Evolutionary conservation across 1,140 invertebrate genomes (phyloP), one percentile per base, ranked within the genome.

Genomic region (Camponotus pennsylvanicus): DNA sequence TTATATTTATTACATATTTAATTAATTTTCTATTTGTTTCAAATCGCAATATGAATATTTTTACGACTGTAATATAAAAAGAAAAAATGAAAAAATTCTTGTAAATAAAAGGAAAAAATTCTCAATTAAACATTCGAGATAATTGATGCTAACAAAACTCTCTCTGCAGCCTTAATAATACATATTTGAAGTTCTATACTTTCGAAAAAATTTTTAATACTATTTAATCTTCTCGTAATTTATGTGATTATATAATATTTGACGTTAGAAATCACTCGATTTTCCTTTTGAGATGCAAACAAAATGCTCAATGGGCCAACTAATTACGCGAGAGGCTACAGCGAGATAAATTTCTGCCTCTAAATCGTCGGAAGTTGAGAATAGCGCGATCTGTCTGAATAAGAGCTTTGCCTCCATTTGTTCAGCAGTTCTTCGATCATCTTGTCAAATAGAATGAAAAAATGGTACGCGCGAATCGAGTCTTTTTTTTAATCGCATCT

Each of bases 361-460:
- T 34, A 40, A 71, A 18, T 34, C 52, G 27, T 27, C 37, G 40
- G 27, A 82, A 71, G 40, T 52, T 13, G 52, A 57, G 78, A 71
- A 61, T 73, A 82, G 73, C 59, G 40, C 67, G 52, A 73, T 82
- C 37, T 32, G 66, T 40, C 67, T 7, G 27, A 61, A 61, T 57
- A 49, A 55, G 77, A 37, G 49, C 27, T 15, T 42, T 13, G 63
- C 49, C 21, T 37, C 7, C 21, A n/a, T 55, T 79, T 9, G 61
- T 71, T 73, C 37, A 37, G 21, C 67, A 52, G 42, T 79, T 79
- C 63, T 57, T 79, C 77, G 55, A 42, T 79, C 76, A 45, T 45
- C 52, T 45, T 73, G 78, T 73, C 45, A 82, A 82, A 34, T 27
- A 27, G 37, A 40, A 82, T 18, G 49, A 27, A 32, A 27, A 32